These are phyloP conservation scores for Aphelenchoides fujianensis DNA, from an alignment of 1,140 invertebrate genomes.

Conservation along the genomic window DNA sequence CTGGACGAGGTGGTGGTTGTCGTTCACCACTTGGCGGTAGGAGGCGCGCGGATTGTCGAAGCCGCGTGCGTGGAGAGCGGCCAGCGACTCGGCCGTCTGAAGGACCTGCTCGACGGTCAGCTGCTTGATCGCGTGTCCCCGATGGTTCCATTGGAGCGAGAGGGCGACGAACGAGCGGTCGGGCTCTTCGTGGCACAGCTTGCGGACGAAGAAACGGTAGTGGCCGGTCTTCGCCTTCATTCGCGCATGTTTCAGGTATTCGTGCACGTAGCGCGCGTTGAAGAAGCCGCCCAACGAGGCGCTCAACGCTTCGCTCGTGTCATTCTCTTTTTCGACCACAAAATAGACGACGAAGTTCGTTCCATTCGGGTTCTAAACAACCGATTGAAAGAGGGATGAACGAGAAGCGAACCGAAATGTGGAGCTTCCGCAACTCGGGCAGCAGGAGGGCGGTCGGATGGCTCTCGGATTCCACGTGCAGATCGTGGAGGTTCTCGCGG, in stretches of 20 bases:
- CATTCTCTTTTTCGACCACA: not conserved
- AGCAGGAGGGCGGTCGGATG: not conserved
- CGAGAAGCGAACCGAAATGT: not conserved
- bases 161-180: constrained; percentile 7
- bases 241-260: constrained; percentile 15
- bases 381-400: too few species aligned
- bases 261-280: constrained; percentile 23
- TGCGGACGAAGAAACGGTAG: constrained; percentile 3
- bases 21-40: constrained; percentile 15
- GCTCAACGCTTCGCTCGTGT: not conserved
- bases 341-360: not conserved
- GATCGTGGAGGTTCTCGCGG: not conserved
- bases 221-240: not conserved
- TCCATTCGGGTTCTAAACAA: not conserved
- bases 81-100: constrained; percentile 1
- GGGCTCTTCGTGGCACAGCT: not conserved
- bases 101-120: not conserved
- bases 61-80: constrained; percentile 1
- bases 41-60: not conserved
- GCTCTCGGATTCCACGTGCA: not conserved
- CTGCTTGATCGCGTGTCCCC: not conserved
- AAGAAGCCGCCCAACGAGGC: constrained; percentile 22
- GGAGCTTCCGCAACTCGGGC: not conserved
- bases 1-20: not conserved
- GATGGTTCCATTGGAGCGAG: not conserved